A percentile compares a stretch with the other conserved stretches of the same genome.
Evolutionary conservation across 35 echinoderm and acorn worm species (phyloP).

Genomic region (Heliocidaris erythrogramma): DNA sequence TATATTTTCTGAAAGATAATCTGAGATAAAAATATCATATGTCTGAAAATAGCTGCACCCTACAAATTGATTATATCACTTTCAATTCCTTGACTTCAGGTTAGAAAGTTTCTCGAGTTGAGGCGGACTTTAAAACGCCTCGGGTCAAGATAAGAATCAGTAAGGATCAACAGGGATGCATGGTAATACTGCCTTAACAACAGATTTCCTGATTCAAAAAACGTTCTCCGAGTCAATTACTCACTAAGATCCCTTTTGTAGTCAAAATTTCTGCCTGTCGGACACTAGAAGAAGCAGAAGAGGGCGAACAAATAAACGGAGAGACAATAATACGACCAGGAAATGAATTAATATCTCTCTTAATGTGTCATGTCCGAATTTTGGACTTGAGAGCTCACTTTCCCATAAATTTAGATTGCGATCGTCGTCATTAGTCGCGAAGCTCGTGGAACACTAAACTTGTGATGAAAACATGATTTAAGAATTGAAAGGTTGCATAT

Average conservation of each 20-base stretch:
- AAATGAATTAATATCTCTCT: not conserved
- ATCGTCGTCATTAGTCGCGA: not conserved
- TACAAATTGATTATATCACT: not conserved
- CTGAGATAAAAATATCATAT: not conserved
- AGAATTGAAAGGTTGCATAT: not conserved
- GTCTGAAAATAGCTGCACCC: not conserved
- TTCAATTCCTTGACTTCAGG: not conserved
- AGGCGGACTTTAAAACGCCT: conserved; percentile 8
- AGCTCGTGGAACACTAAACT: not conserved
- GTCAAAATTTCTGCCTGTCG: not conserved
- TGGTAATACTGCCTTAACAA: not conserved
- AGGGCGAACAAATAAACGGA: not conserved
- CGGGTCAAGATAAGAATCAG: not conserved
- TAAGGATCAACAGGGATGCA: not conserved
- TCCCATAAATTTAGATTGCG: not conserved
- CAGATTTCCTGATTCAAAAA: not conserved
- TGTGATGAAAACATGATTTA: not conserved
- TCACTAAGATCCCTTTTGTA: not conserved
- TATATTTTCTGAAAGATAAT: not conserved
- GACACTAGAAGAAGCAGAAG: not conserved
- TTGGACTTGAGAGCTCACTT: not conserved
- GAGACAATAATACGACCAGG: not conserved
- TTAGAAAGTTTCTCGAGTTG: not conserved
- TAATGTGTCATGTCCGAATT: conserved; percentile 3
- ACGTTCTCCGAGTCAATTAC: not conserved